Evolutionary conservation across 2,113 vertebrate genomes (phyloP).

Genomic region (Macquaria australasica): DNA sequence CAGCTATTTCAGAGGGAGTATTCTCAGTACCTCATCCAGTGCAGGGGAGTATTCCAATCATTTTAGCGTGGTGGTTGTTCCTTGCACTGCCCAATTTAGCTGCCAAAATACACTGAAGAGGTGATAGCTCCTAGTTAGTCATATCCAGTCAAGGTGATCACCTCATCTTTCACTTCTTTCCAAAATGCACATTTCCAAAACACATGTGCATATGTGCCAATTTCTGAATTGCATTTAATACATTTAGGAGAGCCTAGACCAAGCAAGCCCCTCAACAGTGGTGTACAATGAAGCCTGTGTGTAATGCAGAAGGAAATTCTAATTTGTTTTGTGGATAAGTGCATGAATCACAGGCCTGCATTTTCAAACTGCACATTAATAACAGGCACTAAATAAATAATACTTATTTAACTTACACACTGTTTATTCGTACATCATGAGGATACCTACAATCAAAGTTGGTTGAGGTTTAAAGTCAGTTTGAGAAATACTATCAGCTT

Average conservation of each 20-base stretch:
- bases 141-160: no score
- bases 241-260: background rate
- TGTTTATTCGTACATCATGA: background rate
- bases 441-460: background rate
- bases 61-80: no score
- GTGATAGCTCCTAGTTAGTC: no score
- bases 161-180: no score
- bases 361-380: background rate
- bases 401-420: background rate
- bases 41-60: no score
- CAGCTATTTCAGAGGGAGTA: no score
- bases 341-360: background rate
- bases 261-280: background rate
- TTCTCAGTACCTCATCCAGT: no score
- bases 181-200: no score
- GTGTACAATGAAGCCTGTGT: background rate
- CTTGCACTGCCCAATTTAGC: no score
- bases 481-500: background rate
- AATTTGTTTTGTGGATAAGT: background rate
- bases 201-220: no score
- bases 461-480: background rate
- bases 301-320: background rate
- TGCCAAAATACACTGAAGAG: no score
- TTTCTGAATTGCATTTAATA: no score
- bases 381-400: background rate